Conservation (phyloP, 2,888 invertebrate genomes). For the Amblyjoppa fuscipennis region DNA sequence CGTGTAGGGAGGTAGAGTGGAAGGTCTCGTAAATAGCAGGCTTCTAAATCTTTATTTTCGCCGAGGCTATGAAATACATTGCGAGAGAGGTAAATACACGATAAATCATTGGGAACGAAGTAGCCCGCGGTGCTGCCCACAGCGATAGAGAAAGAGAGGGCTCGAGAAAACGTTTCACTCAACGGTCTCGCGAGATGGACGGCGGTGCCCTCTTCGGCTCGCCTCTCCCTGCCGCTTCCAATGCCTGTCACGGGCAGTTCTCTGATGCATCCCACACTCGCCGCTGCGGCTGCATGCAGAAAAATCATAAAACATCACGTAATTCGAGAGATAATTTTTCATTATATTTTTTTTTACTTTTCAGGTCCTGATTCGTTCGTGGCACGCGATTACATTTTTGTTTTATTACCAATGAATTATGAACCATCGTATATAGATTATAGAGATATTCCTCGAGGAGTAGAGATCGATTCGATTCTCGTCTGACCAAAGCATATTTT, state of each 20-base stretch:
- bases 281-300: constrained; percentile 31
- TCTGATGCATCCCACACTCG: constrained; percentile 60
- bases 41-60: constrained; percentile 45
- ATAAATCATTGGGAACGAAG: constrained; percentile 56
- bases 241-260: constrained; percentile 34
- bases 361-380: not conserved
- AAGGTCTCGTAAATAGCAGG: constrained; percentile 21
- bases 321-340: constrained; percentile 8
- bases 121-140: constrained; percentile 58
- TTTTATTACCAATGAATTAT: constrained; percentile 21
- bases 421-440: constrained; percentile 6
- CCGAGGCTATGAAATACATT: constrained; percentile 47
- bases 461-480: constrained; percentile 22
- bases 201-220: constrained; percentile 9
- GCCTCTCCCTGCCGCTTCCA: not conserved
- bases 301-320: constrained; percentile 45
- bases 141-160: constrained; percentile 28
- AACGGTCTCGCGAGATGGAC: constrained; percentile 39
- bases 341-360: constrained; percentile 26
- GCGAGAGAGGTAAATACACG: constrained; percentile 55
- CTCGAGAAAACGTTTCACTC: constrained; percentile 61
- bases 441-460: constrained; percentile 1
- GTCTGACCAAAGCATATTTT: constrained; percentile 21
- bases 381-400: constrained; percentile 34
- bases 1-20: not conserved